Base-by-base conservation (phyloP, 1,140 invertebrate genomes). In the Leucophenga varia region DNA sequence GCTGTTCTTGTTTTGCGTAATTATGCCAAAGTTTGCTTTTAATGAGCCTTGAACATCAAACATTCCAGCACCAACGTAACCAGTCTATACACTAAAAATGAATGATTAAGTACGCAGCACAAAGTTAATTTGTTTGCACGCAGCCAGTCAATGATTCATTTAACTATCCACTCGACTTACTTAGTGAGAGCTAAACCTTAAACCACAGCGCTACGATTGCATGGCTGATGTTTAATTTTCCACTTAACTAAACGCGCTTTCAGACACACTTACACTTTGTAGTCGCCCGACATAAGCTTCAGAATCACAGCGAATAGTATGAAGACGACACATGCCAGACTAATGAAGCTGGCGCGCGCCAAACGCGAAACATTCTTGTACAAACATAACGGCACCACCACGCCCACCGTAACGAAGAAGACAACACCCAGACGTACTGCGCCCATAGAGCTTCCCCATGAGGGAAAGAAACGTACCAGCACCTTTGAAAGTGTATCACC, bases 401-500 rank as follows among this genome's bases (percentile, higher is more conserved):
- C 77, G 43, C 69, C 72, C 20, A 91, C 52, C 1, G 90, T 92
- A 1, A 86, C 82, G 19, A 91, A 71, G 35, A 87, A 81, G 17
- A 93, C 87, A 42, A 93, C 85, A 54, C 90, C 82, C 74, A 92
- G 82, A 34, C 91, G 78, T n/a, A 75, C 72, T 78, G 61, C 81
- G 68, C 53, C 79, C 80, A 41, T 77, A 55, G 37, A 85, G 75
- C 37, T 79, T 78, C 45, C 81, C 81, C 21, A 71, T 4, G 64
- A 71, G 32, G 72, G 72, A 36, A 73, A 59, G 48, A 86, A 74
- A 45, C 90, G 79, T 6, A 86, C 78, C 22, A 93, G 76, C 2
- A 93, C 87, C 76, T 91, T 93, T 1, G 90, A 92, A 14, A 93
- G 80, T 1, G 90, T 93, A 72, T 94, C 91, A 20, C 90, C 91